Evolutionary conservation across 2,113 vertebrate species (phyloP), one percentile per base, ranked within the genome.

Genomic region (Odocoileus hemionus): DNA sequence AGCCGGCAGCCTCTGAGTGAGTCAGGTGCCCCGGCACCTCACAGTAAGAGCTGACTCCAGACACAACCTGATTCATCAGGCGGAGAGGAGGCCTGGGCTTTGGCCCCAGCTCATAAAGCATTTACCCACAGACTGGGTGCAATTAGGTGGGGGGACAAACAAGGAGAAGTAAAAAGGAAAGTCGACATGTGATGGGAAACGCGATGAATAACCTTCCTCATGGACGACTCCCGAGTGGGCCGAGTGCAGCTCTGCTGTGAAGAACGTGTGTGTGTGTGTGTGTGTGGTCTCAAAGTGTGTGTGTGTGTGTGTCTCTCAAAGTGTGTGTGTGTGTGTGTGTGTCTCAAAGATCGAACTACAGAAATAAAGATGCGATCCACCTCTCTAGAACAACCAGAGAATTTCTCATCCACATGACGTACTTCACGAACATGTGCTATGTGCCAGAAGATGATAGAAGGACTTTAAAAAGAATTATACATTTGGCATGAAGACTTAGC

Each of bases 91-190:
- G 93, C 95, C 94, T 79, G 86, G 85, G 96, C 97, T 96, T 96
- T 54, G 92, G 96, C 79, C 93, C 96, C 94, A 95, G 74, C 94
- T 89, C 85, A 97, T 98, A 97, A 97, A 97, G 89, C 91, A 54
- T 79, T 92, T 91, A 79, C 93, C 87, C 86, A 91, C 57, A 57
- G 93, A 95, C 70, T 45, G 54, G 82, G 96, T 86, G 86, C 89
- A 95, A 93, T 96, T 96, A 96, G 89, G 92, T 9, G 19, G 91
- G 19, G 82, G 79, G 95, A 94, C 89, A 98, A 97, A 97, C 89
- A 94, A 95, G 79, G 57, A 26, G 82, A 93, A 57, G 57, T 52
- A 96, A 97, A 98, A 97, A 97, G 96, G 93, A 97, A 97, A 97
- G 96, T 96, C 50, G 60, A 84, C 91, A 89, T 7, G 17, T 1